These are phyloP conservation scores for Euthynnus affinis DNA, from an alignment of 2,797 vertebrate species.

Conservation along the genomic window DNA sequence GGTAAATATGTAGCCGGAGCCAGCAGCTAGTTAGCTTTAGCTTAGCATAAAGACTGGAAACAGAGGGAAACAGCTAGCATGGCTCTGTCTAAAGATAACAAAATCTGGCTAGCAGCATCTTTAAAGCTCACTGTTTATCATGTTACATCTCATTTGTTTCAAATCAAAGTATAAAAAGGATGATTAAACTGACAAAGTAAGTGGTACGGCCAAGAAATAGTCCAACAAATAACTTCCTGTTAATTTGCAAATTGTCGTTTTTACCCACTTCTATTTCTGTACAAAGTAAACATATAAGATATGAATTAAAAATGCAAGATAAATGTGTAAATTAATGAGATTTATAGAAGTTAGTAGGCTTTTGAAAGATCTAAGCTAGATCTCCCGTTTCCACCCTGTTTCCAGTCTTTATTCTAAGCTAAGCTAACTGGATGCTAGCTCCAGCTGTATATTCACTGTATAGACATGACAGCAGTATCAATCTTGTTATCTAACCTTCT, in stretches of 20 bases:
- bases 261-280: background rate
- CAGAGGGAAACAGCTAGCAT: too few species aligned
- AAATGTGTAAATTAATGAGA: background rate
- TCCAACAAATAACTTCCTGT: background rate
- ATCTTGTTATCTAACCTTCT: constrained; percentile 2
- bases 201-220: background rate
- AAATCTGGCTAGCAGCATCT: background rate
- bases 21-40: background rate
- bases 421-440: background rate
- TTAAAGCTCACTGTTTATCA: background rate
- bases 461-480: background rate
- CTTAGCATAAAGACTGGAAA: background rate
- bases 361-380: background rate
- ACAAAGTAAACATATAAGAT: background rate
- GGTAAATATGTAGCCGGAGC: background rate
- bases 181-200: background rate
- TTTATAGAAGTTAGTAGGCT: background rate
- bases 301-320: background rate
- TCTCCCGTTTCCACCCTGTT: background rate
- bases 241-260: background rate
- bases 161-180: background rate
- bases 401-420: background rate
- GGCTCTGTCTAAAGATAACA: background rate
- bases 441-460: background rate
- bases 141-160: background rate